phyloP scores from a whole-genome alignment of 2,888 invertebrate genomes.

The Noctua fimbriata region DNA sequence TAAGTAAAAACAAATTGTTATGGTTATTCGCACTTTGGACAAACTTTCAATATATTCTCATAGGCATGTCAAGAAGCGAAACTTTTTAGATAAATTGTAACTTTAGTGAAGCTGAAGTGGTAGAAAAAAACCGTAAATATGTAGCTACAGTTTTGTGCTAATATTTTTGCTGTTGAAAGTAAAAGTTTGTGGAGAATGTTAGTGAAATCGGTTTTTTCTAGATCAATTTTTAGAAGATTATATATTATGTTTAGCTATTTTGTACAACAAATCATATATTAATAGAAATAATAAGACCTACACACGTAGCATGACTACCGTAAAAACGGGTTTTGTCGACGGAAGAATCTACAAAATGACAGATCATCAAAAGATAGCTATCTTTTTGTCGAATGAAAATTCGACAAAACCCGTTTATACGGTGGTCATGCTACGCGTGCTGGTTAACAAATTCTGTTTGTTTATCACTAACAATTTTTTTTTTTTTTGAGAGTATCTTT shows the following conservation, averaged over 20 bases:
- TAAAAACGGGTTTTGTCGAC: too few relatives aligned
- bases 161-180: conserved; percentile 27
- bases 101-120: conserved; percentile 44
- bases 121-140: conserved; percentile 41
- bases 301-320: too few relatives aligned
- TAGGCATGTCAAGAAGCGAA: conserved; percentile 55
- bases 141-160: conserved; percentile 23
- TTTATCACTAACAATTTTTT: not conserved
- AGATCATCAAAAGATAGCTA: too few relatives aligned
- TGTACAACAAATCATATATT: not conserved
- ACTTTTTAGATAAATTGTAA: conserved; percentile 59
- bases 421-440: too few relatives aligned
- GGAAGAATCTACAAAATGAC: too few relatives aligned
- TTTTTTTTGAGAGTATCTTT: too few relatives aligned
- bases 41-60: conserved; percentile 64
- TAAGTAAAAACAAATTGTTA: conserved; percentile 67
- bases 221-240: not conserved
- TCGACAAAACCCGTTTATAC: too few relatives aligned
- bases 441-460: not conserved
- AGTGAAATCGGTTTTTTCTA: conserved; percentile 30
- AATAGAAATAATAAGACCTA: too few relatives aligned
- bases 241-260: not conserved
- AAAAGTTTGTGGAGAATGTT: conserved; percentile 22
- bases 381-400: too few relatives aligned
- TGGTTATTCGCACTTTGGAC: conserved; percentile 61